Percentiles rank a stretch among this genome's conserved stretches.
Evolutionary conservation across 2,888 invertebrate genomes (phyloP).

Genomic region (Phyto melanocephala): DNA sequence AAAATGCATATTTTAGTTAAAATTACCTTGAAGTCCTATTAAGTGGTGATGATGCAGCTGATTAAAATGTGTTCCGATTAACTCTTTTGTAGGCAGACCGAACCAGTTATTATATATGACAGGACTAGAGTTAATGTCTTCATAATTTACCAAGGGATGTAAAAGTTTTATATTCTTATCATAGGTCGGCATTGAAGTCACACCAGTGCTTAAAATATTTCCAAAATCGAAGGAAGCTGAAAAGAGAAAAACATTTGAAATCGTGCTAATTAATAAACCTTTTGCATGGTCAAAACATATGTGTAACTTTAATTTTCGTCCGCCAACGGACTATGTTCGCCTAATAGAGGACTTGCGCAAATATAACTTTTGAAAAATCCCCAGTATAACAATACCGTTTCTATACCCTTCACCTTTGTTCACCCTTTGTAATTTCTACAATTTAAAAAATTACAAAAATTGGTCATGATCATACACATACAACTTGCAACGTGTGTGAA

Average conservation of each 20-base stretch:
- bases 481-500: no score
- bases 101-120: slow-evolving; percentile 34
- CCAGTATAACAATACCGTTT: no score
- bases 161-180: slow-evolving; percentile 13
- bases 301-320: no score
- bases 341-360: no score
- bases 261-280: neutral
- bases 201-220: neutral
- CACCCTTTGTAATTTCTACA: no score
- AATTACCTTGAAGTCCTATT: slow-evolving; percentile 47
- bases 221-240: slow-evolving; percentile 15
- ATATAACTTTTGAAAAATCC: no score
- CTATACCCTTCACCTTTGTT: no score
- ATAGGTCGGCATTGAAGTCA: neutral
- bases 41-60: slow-evolving; percentile 39
- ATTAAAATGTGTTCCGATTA: slow-evolving; percentile 16
- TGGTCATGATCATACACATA: no score
- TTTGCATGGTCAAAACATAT: no score
- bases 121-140: neutral
- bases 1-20: neutral
- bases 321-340: no score
- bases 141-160: slow-evolving; percentile 21
- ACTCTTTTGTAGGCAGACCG: slow-evolving; percentile 5
- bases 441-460: no score
- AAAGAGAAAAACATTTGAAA: neutral